Evolutionary conservation across 2,888 invertebrate genomes (phyloP), one percentile per base, ranked within the genome.

Genomic region (Abrostola triplasia): DNA sequence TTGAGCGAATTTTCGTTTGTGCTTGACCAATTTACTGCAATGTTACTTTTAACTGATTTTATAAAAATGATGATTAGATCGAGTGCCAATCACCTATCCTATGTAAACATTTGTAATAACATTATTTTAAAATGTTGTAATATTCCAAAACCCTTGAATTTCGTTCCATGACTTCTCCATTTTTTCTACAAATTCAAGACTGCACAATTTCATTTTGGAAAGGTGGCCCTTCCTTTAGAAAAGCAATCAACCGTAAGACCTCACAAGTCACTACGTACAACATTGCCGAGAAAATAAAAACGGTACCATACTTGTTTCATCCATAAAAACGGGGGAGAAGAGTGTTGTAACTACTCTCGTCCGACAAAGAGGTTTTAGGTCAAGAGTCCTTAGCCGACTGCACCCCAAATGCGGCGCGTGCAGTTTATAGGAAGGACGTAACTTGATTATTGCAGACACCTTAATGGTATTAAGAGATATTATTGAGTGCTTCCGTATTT

Each of bases 321-420:
- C 64, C 69, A 73, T 77, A 76, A 80, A 83, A 83, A 77, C 72
- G 56, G 64, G 64, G 59, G 50, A 64, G 55, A 59, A 79, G 75
- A 68, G 74, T 73, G 73, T 80, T 81, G 80, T 76, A 79, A 73
- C 71, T 68, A 83, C 80, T 77, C 84, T 88, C 77, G 59, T 72
- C 73, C 67, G 73, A 86, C 85, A 86, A 84, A 87, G 81, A 81
- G 71, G 77, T 76, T 76, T 81, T 81, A 71, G 88, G 88, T 89
- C 88, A 88, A 89, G 88, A 62, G 82, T 75, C 71, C 75, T 73
- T 76, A 24, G 63, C 13, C 55, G 57, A 74, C 76, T 79, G 79
- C 76, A 77, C 74, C 72, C 70, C 70, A 77, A 78, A 73, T 75
- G 65, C 76, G 77, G 59, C 67, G 73, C 70, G 70, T 80, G 82